phyloP scores from a whole-genome alignment of 2,888 invertebrate genomes.

The Philhelius pedissequus region DNA sequence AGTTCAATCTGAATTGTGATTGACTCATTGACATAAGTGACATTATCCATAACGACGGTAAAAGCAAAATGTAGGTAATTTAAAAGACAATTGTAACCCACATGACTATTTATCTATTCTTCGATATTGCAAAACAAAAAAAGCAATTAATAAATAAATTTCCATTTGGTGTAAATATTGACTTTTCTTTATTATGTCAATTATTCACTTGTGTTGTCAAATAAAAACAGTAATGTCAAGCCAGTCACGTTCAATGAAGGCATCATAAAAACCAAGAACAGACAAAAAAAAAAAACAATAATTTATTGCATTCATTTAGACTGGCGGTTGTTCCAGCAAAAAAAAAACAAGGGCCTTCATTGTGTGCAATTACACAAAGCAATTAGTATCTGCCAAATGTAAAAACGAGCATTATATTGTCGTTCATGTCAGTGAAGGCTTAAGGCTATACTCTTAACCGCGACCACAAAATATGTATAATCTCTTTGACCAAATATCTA shows the following conservation, averaged over 20 bases:
- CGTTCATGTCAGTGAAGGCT: neutral
- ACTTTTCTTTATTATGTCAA: neutral
- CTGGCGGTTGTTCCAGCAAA: neutral
- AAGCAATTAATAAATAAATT: neutral
- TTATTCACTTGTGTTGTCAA: neutral
- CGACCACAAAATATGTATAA: neutral
- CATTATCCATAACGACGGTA: neutral
- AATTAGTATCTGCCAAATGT: conserved; percentile 4
- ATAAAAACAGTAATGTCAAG: neutral
- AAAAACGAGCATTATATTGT: neutral
- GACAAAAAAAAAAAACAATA: neutral
- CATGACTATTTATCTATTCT: neutral
- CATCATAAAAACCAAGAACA: neutral
- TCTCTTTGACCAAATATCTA: neutral
- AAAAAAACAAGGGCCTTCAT: neutral
- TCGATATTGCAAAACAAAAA: neutral
- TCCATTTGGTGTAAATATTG: neutral
- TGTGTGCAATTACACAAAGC: neutral
- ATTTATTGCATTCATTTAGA: conserved; percentile 4
- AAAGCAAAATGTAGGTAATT: neutral
- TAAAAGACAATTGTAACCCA: neutral
- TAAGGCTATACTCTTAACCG: neutral
- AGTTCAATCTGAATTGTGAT: too few species aligned
- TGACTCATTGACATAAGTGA: neutral
- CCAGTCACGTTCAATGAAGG: neutral